Conservation (phyloP, 1,140 invertebrate species). For the Musca domestica region DNA sequence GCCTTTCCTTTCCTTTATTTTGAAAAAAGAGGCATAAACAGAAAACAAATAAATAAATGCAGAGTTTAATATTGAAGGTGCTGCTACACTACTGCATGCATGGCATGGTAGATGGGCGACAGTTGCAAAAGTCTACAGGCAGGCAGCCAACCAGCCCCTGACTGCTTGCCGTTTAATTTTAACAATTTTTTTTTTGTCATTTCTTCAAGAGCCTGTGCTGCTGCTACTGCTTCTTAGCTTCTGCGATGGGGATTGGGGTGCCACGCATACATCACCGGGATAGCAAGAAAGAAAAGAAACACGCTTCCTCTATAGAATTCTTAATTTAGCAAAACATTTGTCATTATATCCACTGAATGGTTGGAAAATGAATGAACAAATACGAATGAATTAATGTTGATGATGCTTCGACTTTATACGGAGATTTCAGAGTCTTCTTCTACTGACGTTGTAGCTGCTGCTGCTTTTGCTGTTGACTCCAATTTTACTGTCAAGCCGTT, state of each 20-base stretch:
- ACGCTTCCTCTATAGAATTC: constrained; percentile 10
- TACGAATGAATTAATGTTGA: constrained; percentile 22
- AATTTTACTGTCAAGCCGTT: no score
- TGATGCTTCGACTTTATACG: neutral
- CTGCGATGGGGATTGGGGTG: neutral
- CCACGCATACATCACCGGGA: neutral
- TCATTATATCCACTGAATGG: constrained; percentile 20
- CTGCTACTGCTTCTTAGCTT: neutral
- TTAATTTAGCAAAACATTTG: constrained; percentile 23
- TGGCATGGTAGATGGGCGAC: constrained; percentile 7
- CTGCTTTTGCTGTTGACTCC: no score
- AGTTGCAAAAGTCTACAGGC: constrained; percentile 15
- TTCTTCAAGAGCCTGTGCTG: neutral
- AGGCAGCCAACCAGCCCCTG: neutral
- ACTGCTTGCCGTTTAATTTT: neutral
- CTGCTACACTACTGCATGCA: neutral
- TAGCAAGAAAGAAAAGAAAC: neutral
- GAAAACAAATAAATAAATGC: no score
- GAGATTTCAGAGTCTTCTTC: no score
- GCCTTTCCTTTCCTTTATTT: no score
- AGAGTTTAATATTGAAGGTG: constrained; percentile 9
- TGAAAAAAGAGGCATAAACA: no score
- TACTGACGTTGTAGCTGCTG: no score
- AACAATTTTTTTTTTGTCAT: neutral
- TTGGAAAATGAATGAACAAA: constrained; percentile 22